Base-by-base conservation (phyloP, 2,888 invertebrate species). In the Sphecodes monilicornis region DNA sequence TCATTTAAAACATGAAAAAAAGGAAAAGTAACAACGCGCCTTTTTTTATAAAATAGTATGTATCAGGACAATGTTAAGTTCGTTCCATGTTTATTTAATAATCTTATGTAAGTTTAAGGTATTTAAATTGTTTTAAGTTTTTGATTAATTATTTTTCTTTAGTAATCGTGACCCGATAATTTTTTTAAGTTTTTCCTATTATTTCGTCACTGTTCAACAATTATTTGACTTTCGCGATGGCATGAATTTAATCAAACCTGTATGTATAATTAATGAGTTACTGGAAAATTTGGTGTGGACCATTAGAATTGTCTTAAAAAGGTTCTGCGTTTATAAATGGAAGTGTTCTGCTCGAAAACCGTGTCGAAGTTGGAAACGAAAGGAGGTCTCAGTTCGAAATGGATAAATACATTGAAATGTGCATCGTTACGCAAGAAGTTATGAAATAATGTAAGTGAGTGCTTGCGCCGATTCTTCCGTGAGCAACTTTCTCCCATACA, bases 401-500 rank as follows among this genome's bases (percentile, higher is more conserved):
- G 5, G 16, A 50, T n/a, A 10, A 54, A 36, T 4, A 39, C 43
- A n/a, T 75, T 71, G 60, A 79, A 82, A 74, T 76, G 75, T 76
- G 32, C 75, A 71, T 79, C 68, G 82, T 92, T 92, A 85, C 83
- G 84, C 87, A 91, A 93, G 66, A 16, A 76, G 78, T 86, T 90
- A 89, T 84, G 88, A 85, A 86, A 91, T 92, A 90, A 85, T 89
- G 86, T 80, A 87, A 85, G 88, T 87, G 85, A 89, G 83, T 75
- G 86, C 68, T 86, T 66, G 78, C 64, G 29, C 11, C 57, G 64
- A 32, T 76, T 78, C 88, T 92, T 92, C 92, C 93, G 92, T 87
- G 82, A 87, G 79, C 91, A 92, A 94, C 94, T 94, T 94, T 94
- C 94, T 93, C 94, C 89, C 89, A 79, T 76, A 87, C 90, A 88